Evolutionary conservation across 1,140 invertebrate genomes (phyloP), one percentile per base, ranked within the genome.

Genomic region (Scaptomyza graminum): DNA sequence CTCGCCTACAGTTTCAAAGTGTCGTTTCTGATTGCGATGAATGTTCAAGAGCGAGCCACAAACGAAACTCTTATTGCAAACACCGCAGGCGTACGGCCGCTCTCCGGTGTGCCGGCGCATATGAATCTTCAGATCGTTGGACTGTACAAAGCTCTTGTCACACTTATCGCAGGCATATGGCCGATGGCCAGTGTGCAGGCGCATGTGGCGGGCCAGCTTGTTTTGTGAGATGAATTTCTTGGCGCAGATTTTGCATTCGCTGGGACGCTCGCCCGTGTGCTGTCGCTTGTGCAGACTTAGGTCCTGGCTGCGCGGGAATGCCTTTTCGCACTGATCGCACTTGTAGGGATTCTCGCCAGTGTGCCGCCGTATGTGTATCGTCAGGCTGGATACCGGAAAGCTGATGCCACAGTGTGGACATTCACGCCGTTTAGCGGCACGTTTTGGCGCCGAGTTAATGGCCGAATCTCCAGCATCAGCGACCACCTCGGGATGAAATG

Each of bases 151-250:
- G 1, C 92, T 92, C 70, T 93, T 93, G 9, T 93, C 92, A 73
- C 94, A 94, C 61, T 92, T 92, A 1, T 92, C 90, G 62, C 93
- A 94, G 67, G 93, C 79, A 81, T 94, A 94, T 0, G 94, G 93
- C 31, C 93, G 91, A 28, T 92, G 91, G 3, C 93, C 94, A 0
- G 94, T 94, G 71, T 94, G 94, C 1, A 94, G 92, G 0, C 94
- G 93, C 93, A 94, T 94, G 74, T 95, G 94, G 1, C 93, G 92
- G 0, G 93, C 92, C 74, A 95, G 87, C 74, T 94, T 94, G 73
- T 94, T 94, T 6, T 82, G 72, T 0, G 90, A 85, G 8, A 79
- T 83, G 44, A 94, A 94, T 1, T 93, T 92, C 49, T 92, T 91
- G 0, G 92, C 92, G 55, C 93, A 94, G 8, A 93, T 91, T 0